These are phyloP conservation scores for Camponotus pennsylvanicus DNA, from an alignment of 1,140 invertebrate species.

Conservation along the genomic window DNA sequence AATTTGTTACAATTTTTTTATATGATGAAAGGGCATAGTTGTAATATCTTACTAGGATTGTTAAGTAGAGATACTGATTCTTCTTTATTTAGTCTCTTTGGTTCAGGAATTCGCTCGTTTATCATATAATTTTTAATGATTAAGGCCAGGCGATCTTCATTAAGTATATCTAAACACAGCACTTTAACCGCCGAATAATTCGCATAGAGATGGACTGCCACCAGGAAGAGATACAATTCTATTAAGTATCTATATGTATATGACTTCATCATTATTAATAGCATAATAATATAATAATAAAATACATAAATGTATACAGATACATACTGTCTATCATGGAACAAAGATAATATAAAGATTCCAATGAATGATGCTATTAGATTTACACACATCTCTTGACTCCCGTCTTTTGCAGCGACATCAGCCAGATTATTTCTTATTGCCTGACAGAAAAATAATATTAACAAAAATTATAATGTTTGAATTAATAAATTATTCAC, in stretches of 20 bases:
- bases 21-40: not conserved
- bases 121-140: slow-evolving; percentile 89
- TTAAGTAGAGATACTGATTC: slow-evolving; percentile 88
- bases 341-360: slow-evolving; percentile 91
- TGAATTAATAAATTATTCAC: slow-evolving; percentile 72
- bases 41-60: slow-evolving; percentile 80
- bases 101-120: slow-evolving; percentile 84
- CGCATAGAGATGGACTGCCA: slow-evolving; percentile 93
- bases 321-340: slow-evolving; percentile 87
- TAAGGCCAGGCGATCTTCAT: slow-evolving; percentile 91
- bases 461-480: not conserved
- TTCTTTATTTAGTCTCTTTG: slow-evolving; percentile 86
- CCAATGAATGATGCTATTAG: slow-evolving; percentile 93
- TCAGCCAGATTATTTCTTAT: slow-evolving; percentile 96
- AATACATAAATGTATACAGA: not conserved
- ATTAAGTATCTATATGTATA: slow-evolving; percentile 88
- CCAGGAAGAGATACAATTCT: slow-evolving; percentile 91
- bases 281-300: slow-evolving; percentile 11
- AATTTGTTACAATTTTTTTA: not conserved
- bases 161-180: slow-evolving; percentile 92
- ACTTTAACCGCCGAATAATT: slow-evolving; percentile 95
- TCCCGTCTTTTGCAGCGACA: slow-evolving; percentile 98
- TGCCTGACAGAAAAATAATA: slow-evolving; percentile 86
- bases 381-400: slow-evolving; percentile 98
- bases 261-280: slow-evolving; percentile 57